Percentiles rank a stretch among this genome's conserved stretches.
Evolutionary conservation across 2,797 vertebrate species (phyloP).

Genomic region (Oryzias sinensis): DNA sequence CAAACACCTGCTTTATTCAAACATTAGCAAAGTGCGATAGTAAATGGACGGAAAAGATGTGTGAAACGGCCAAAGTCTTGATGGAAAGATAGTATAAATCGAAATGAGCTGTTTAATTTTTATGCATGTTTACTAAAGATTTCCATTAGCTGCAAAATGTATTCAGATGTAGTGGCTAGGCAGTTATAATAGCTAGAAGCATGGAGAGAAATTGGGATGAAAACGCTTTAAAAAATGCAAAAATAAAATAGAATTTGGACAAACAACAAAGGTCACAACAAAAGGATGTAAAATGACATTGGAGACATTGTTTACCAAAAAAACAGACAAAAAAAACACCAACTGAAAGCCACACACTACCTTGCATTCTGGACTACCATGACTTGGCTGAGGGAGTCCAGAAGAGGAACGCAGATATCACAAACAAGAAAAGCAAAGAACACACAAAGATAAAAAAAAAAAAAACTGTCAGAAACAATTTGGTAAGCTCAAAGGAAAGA

Average conservation of each 20-base stretch:
- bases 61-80: slow-evolving; percentile 23
- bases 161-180: slow-evolving; percentile 31
- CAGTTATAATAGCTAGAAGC: slow-evolving; percentile 40
- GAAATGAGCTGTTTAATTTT: slow-evolving; percentile 8
- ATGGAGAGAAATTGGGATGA: slow-evolving; percentile 51
- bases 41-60: slow-evolving; percentile 41
- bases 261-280: slow-evolving; percentile 65
- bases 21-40: slow-evolving; percentile 40
- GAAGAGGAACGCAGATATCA: slow-evolving; percentile 81
- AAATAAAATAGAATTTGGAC: slow-evolving; percentile 46
- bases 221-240: slow-evolving; percentile 41
- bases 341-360: slow-evolving; percentile 85
- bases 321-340: slow-evolving; percentile 53
- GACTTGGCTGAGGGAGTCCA: slow-evolving; percentile 96
- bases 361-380: slow-evolving; percentile 99
- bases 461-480: slow-evolving; percentile 67
- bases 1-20: slow-evolving; percentile 14
- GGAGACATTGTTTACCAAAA: slow-evolving; percentile 39
- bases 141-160: slow-evolving; percentile 34
- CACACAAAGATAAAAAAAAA: slow-evolving; percentile 54
- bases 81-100: slow-evolving; percentile 27
- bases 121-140: slow-evolving; percentile 24
- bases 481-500: slow-evolving; percentile 66
- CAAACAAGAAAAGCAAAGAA: slow-evolving; percentile 78
- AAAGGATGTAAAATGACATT: slow-evolving; percentile 60